Conservation (phyloP, 1,140 invertebrate genomes). For the Listronotus bonariensis region DNA sequence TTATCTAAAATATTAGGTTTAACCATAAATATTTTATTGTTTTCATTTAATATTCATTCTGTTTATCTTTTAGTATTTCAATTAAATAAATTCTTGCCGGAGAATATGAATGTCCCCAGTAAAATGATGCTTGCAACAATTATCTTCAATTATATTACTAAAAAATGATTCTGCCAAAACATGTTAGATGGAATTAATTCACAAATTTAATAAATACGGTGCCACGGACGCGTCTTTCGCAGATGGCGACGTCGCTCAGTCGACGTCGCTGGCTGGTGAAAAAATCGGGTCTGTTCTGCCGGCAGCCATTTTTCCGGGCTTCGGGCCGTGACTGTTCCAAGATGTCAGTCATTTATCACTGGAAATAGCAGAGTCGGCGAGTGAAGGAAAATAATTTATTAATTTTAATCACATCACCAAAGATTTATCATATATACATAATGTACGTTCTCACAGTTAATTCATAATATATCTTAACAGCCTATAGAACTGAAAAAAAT, state of each 20-base stretch:
- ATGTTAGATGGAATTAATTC: constrained; percentile 18
- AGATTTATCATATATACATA: too few relatives aligned
- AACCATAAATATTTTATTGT: too few relatives aligned
- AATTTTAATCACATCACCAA: too few relatives aligned
- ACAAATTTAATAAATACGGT: constrained; percentile 29
- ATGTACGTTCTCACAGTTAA: too few relatives aligned
- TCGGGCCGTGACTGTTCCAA: constrained; percentile 34
- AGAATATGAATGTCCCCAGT: background rate
- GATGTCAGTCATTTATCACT: constrained; percentile 33
- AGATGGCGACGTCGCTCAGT: constrained; percentile 29
- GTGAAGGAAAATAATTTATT: background rate
- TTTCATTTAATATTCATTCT: too few relatives aligned
- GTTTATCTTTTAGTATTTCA: too few relatives aligned
- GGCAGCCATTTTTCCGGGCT: constrained; percentile 28
- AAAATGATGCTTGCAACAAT: constrained; percentile 4
- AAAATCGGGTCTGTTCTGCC: constrained; percentile 23
- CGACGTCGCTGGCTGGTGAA: constrained; percentile 1
- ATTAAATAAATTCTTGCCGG: background rate
- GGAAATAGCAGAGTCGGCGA: constrained; percentile 4
- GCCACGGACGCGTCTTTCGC: constrained; percentile 15
- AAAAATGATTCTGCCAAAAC: constrained; percentile 23
- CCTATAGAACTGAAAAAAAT: too few relatives aligned
- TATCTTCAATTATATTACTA: constrained; percentile 3
- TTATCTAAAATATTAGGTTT: too few relatives aligned
- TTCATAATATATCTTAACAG: too few relatives aligned